Conservation (phyloP, 1,140 invertebrate genomes). For the Frieseomelitta varia region DNA sequence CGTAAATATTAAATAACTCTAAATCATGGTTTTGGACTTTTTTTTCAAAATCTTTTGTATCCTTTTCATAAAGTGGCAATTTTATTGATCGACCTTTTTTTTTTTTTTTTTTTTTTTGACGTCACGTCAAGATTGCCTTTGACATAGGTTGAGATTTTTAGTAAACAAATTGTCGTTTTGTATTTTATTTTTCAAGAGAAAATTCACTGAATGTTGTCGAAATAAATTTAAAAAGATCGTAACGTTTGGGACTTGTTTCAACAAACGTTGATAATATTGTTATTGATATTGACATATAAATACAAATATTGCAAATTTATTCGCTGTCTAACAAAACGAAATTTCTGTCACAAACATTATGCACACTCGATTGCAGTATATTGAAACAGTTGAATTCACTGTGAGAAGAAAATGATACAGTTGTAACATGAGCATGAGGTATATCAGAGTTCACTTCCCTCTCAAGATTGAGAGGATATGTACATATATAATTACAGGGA, state of each 20-base stretch:
- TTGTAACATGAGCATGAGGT: neutral
- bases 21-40: too few species aligned
- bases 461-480: neutral
- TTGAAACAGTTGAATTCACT: neutral
- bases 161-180: neutral
- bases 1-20: too few species aligned
- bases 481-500: neutral
- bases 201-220: too few species aligned
- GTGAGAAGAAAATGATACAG: neutral
- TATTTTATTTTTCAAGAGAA: too few species aligned
- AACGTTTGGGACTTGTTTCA: too few species aligned
- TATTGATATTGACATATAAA: too few species aligned
- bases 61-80: too few species aligned
- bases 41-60: too few species aligned
- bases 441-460: conserved; percentile 21
- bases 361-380: neutral
- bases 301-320: neutral
- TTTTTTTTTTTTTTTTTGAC: too few species aligned
- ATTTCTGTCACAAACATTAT: neutral
- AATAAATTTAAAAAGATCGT: too few species aligned
- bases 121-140: neutral
- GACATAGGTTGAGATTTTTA: neutral
- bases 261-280: too few species aligned
- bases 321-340: neutral
- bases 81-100: too few species aligned